Evolutionary conservation across 2,797 vertebrate species (phyloP), one percentile per base, ranked within the genome.

Genomic region (Macropus fuliginosus): DNA sequence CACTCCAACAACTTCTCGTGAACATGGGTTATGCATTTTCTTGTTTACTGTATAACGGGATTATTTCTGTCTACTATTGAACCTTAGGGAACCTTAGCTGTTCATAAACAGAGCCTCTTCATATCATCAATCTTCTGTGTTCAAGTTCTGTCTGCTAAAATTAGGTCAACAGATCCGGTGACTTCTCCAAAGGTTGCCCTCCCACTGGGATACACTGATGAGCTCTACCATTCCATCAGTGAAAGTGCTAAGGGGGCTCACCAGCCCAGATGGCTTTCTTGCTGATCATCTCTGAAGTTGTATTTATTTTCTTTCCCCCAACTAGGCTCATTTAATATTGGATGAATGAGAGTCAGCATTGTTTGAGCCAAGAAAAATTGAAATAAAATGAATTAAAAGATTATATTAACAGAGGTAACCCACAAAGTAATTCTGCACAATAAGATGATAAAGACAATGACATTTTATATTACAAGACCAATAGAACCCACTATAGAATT

Each of bases 201-300:
- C 95, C 96, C 81, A 50, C 93, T 11, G 94, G 57, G 74, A 24
- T 87, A 46, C 4, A 54, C 40, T 93, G 96, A 97, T 96, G 93
- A 95, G 93, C 89, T 93, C 24, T 0, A 74, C 91, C 46, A 10
- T 89, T 94, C 91, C 57, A n/a, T n/a, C 89, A 54, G 91, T 40
- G 9, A 92, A 97, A 96, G 62, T 95, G 96, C 94, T 95, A 92
- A 98, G 93, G 74, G 74, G 95, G 95, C 93, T 95, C 92, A 94
- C 56, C 57, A 97, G 91, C 94, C 92, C 97, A 98, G 96, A 97
- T 97, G 95, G 95, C 55, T 95, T 95, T 96, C 96, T 96, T 94
- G 93, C 93, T 97, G 97, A 97, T 94, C 59, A 9, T 55, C 54
- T 94, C 95, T 94, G 29, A 89, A 55, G 34, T 46, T 27, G 91